Percentiles rank a stretch among this genome's conserved stretches.
Evolutionary conservation across 1,140 invertebrate species (phyloP).

Genomic region (Agrypnia vestita): DNA sequence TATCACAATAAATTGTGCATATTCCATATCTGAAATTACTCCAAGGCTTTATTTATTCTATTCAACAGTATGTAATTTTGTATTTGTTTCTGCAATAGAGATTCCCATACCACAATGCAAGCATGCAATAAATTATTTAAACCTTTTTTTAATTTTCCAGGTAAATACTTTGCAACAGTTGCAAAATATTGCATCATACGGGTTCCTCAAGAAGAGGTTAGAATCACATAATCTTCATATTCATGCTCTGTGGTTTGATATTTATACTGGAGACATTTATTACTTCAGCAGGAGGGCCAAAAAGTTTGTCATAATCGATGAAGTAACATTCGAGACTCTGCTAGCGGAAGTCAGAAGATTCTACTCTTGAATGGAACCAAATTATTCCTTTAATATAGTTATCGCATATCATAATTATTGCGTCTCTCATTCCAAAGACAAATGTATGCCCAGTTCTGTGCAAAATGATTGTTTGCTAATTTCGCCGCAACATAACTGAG

Average conservation of each 20-base stretch:
- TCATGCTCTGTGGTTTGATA: slow-evolving; percentile 97
- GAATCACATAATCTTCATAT: slow-evolving; percentile 89
- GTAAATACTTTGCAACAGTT: slow-evolving; percentile 95
- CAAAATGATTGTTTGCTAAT: too few species aligned
- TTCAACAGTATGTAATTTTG: not conserved
- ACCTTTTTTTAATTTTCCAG: slow-evolving; percentile 69
- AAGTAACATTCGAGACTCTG: slow-evolving; percentile 82
- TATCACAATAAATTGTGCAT: not conserved
- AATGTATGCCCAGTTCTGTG: too few species aligned
- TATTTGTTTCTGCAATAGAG: too few species aligned
- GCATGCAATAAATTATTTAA: not conserved
- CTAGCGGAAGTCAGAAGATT: slow-evolving; percentile 85
- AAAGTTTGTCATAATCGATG: slow-evolving; percentile 88
- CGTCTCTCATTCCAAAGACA: too few species aligned
- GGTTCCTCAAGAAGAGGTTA: slow-evolving; percentile 89
- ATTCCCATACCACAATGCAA: too few species aligned
- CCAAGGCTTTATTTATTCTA: slow-evolving; percentile 28
- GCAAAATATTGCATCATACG: slow-evolving; percentile 95
- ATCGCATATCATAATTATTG: too few species aligned
- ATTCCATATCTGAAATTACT: not conserved
- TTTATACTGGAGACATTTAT: slow-evolving; percentile 96
- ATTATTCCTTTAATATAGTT: not conserved
- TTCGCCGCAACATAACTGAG: too few species aligned
- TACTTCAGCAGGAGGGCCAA: slow-evolving; percentile 92
- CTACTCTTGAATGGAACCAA: slow-evolving; percentile 77